These are phyloP conservation scores for Trachelipus rathkii DNA, from an alignment of 1,140 invertebrate genomes.

Conservation along the genomic window DNA sequence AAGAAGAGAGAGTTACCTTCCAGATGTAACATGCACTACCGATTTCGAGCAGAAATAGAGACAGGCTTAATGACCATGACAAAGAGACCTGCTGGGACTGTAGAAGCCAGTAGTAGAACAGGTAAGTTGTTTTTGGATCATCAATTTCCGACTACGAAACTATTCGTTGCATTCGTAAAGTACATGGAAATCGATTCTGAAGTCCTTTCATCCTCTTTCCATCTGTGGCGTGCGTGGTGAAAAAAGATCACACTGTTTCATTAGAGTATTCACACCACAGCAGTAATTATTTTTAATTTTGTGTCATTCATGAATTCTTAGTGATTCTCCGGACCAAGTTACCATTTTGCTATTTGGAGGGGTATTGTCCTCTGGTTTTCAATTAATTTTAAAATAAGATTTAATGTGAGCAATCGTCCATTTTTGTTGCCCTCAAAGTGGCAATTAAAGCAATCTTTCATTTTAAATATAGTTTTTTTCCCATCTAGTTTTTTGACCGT, in stretches of 20 bases:
- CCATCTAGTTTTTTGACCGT: constrained; percentile 49
- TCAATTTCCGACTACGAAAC: constrained; percentile 76
- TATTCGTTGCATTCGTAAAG: constrained; percentile 56
- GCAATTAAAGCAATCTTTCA: constrained; percentile 82
- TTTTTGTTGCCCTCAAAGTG: constrained; percentile 62
- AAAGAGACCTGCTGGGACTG: constrained; percentile 74
- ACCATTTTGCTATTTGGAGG: background rate
- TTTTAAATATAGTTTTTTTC: constrained; percentile 52
- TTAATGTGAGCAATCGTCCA: background rate
- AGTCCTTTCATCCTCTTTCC: constrained; percentile 80
- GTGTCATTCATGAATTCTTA: constrained; percentile 71
- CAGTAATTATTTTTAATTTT: constrained; percentile 75
- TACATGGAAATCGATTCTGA: constrained; percentile 78
- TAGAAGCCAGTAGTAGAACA: constrained; percentile 72
- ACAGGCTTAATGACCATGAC: constrained; percentile 75
- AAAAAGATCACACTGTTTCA: constrained; percentile 81
- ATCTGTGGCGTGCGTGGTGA: constrained; percentile 75
- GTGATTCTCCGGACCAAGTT: constrained; percentile 18
- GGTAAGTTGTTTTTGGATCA: constrained; percentile 68
- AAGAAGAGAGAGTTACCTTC: constrained; percentile 39
- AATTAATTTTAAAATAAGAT: background rate
- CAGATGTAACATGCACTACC: constrained; percentile 46
- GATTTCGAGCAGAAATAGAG: constrained; percentile 73
- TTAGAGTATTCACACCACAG: constrained; percentile 66
- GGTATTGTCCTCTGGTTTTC: background rate